phyloP scores from a whole-genome alignment of 2,888 invertebrate species.

The Chirona hameri region DNA sequence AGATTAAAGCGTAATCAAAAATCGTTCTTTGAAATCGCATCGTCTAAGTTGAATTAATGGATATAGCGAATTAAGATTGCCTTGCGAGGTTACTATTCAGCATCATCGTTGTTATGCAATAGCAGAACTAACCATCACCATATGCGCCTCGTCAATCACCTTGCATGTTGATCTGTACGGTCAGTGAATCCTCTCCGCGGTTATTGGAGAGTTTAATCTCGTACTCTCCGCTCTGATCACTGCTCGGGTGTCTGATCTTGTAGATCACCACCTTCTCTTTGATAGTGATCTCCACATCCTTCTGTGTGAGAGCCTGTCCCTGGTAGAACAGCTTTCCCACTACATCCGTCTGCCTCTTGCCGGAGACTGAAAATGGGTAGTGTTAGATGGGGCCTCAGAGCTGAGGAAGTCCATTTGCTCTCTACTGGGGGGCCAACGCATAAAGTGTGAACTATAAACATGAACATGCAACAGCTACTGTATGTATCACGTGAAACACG shows the following conservation, averaged over 20 bases:
- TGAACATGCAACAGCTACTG: too few relatives aligned
- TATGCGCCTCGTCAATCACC: conserved; percentile 47
- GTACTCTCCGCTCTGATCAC: conserved; percentile 84
- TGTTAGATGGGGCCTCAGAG: neutral
- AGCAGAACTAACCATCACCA: too few relatives aligned
- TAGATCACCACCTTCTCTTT: conserved; percentile 85
- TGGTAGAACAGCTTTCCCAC: conserved; percentile 88
- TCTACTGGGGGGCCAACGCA: neutral
- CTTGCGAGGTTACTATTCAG: too few relatives aligned
- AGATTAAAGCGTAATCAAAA: too few relatives aligned
- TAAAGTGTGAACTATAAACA: too few relatives aligned
- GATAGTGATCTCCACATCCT: conserved; percentile 86
- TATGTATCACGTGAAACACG: too few relatives aligned
- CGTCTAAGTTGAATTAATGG: too few relatives aligned
- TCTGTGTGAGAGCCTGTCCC: conserved; percentile 80
- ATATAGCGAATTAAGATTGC: too few relatives aligned
- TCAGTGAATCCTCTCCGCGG: conserved; percentile 84
- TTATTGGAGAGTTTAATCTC: conserved; percentile 88
- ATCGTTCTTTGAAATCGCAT: too few relatives aligned
- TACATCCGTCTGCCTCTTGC: conserved; percentile 80
- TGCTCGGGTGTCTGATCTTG: conserved; percentile 84
- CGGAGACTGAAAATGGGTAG: conserved; percentile 61
- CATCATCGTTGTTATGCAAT: too few relatives aligned
- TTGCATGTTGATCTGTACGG: conserved; percentile 80
- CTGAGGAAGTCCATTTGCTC: neutral